These are phyloP conservation scores for Mesembrinibis cayennensis DNA, from an alignment of 2,113 vertebrate genomes.

Conservation along the genomic window DNA sequence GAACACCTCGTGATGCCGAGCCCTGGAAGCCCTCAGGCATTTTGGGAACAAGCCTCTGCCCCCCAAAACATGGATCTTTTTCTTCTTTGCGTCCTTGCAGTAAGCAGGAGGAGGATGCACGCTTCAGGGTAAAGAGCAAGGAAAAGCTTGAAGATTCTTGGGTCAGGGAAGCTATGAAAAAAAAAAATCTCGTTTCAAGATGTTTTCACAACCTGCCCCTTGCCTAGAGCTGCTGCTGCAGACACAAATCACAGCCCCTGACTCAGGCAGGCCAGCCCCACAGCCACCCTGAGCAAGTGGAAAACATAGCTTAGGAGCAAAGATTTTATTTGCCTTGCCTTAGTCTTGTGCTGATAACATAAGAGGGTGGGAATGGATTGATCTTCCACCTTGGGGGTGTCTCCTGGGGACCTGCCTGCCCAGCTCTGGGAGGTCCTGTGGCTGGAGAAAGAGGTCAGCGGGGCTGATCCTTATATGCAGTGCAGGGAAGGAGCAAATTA, in stretches of 20 bases:
- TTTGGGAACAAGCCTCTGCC: background rate
- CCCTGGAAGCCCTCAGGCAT: background rate
- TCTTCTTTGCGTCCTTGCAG: background rate
- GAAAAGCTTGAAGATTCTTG: background rate
- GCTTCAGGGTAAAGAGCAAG: background rate
- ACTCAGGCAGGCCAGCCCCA: background rate
- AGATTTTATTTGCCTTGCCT: background rate
- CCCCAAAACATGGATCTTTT: no score
- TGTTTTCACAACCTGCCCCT: background rate
- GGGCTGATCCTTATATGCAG: rapidly evolving
- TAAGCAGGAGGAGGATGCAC: background rate
- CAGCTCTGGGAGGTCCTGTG: background rate
- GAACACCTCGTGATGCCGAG: rapidly evolving
- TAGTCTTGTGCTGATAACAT: background rate
- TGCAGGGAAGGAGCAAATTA: background rate
- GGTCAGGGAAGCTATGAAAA: background rate
- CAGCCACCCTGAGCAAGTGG: background rate
- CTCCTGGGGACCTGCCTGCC: background rate
- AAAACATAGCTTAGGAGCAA: background rate
- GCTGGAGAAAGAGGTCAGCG: background rate
- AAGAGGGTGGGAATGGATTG: background rate
- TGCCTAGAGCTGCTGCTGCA: background rate
- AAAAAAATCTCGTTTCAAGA: background rate
- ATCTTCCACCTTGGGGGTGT: background rate
- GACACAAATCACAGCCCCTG: background rate